Evolutionary conservation across 2,113 vertebrate species (phyloP), one percentile per base, ranked within the genome.

Genomic region (Gymnocephalus cernua): DNA sequence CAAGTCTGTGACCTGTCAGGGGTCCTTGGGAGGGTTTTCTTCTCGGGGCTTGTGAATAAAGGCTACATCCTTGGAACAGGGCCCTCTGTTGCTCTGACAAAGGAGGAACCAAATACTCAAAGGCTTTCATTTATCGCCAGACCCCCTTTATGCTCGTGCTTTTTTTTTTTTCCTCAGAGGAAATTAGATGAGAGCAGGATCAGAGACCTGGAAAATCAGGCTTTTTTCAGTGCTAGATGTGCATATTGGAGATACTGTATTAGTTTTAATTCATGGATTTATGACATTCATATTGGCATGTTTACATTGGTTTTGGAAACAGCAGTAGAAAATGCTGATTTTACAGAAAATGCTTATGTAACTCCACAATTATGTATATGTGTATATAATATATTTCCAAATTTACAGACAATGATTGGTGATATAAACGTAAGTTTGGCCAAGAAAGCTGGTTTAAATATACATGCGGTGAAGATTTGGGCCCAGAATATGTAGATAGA

Each of bases 1-100:
- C 89, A 80, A 92, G 90, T 88, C 88, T 88, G 86, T 92, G 89
- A 88, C 92, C 88, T 77, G 85, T 86, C 86, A 86, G 84, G 84
- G 91, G 87, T 87, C 82, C 82, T 65, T 35, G 53, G 54, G 25
- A 66, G 83, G 79, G 62, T 85, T 89, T 85, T 79, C 66, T 80
- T 59, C 48, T 53, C 8, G 53, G 77, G 77, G 61, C 38, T 78
- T 23, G 41, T 80, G 77, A 85, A 92, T 91, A 85, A 93, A 91
- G 77, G 76, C 68, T 48, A 90, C 91, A 91, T 88, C 83, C 73
- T 89, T 88, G 89, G 86, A 92, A 84, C 75, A 53, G 83, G 88
- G 79, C 86, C 89, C 79, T 90, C 86, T 74, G 85, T 84, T 67
- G 77, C 84, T 77, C 74, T 80, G 74, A 91, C 89, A 93, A 91